Evolutionary conservation across 2,797 vertebrate genomes (phyloP).

Genomic region (Graptemys geographica): DNA sequence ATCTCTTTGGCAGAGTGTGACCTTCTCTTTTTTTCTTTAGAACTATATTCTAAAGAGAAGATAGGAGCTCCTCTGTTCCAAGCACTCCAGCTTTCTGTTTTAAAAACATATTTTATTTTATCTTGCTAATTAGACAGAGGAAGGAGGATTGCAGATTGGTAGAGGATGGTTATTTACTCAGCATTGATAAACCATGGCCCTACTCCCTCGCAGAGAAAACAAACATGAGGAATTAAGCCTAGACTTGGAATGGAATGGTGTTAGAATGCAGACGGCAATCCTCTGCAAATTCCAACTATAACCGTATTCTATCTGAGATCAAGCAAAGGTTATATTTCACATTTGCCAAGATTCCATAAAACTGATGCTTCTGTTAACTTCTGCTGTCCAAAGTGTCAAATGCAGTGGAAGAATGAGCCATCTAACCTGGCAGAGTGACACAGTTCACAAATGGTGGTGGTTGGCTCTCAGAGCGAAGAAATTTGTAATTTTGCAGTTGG

Average conservation of each 20-base stretch:
- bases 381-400: neutral
- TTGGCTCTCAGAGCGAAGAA: neutral
- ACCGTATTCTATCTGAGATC: neutral
- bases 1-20: neutral
- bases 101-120: no score
- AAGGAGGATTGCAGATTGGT: no score
- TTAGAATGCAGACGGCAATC: neutral
- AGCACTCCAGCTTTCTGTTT: no score
- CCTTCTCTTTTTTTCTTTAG: neutral
- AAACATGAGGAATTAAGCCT: neutral
- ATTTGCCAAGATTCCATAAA: neutral
- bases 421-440: neutral
- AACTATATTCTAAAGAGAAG: neutral
- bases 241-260: neutral
- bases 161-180: no score
- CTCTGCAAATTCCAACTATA: neutral
- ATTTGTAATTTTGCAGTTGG: no score
- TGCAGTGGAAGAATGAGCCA: neutral
- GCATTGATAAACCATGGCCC: neutral
- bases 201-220: neutral
- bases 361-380: neutral
- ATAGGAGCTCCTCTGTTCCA: no score
- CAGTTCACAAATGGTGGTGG: neutral
- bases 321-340: neutral
- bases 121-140: no score